phyloP scores from a whole-genome alignment of 2,888 invertebrate species.

The Apamea crenata region DNA sequence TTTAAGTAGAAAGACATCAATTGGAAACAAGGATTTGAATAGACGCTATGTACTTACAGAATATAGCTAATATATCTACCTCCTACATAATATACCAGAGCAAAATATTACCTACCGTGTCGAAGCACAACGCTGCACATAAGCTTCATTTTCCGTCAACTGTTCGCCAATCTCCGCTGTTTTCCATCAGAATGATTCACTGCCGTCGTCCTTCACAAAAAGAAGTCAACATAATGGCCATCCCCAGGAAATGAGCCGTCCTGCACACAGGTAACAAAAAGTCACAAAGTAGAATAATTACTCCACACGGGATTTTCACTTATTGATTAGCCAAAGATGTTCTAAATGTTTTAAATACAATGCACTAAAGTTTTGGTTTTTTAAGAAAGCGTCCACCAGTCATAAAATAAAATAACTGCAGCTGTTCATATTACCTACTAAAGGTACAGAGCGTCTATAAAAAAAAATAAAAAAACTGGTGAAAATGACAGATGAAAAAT shows the following conservation, averaged over 20 bases:
- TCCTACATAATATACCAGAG: not conserved
- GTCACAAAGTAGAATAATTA: conserved; percentile 28
- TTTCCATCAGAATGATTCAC: conserved; percentile 51
- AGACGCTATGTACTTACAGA: too few relatives aligned
- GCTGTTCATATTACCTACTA: too few relatives aligned
- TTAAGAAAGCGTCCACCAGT: not conserved
- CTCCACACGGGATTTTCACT: not conserved
- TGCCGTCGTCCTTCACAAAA: conserved; percentile 35
- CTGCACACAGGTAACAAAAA: conserved; percentile 37
- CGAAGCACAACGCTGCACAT: not conserved
- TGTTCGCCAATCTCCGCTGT: conserved; percentile 40
- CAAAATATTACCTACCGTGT: conserved; percentile 1
- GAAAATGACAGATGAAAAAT: not conserved
- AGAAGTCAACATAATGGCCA: conserved; percentile 19
- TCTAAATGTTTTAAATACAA: not conserved
- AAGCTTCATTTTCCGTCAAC: conserved; percentile 35
- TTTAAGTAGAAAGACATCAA: too few relatives aligned
- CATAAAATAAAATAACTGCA: not conserved
- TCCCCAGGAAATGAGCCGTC: conserved; percentile 41
- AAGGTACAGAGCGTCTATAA: not conserved
- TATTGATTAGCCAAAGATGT: not conserved
- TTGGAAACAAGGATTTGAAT: too few relatives aligned
- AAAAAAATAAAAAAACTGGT: too few relatives aligned
- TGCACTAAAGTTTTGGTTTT: not conserved
- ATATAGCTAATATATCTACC: not conserved